Conservation (phyloP, 2,888 invertebrate species). For the Ernsta delagoae region DNA sequence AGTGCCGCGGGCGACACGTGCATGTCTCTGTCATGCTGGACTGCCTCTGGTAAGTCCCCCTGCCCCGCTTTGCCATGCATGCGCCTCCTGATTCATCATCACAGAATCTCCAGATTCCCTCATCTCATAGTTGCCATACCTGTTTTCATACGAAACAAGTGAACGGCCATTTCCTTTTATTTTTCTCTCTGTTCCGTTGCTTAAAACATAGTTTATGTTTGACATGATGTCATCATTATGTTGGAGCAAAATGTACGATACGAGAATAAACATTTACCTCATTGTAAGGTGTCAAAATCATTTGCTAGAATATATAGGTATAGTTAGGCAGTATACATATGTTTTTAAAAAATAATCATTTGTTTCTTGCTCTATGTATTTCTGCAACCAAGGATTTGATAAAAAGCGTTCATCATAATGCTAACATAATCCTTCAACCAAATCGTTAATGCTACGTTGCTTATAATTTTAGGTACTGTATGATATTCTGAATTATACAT, state of each 20-base stretch:
- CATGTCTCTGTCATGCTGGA: constrained; percentile 72
- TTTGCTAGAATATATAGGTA: too few species aligned
- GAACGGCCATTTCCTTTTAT: too few species aligned
- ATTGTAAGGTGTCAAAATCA: background rate
- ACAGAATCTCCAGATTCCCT: background rate
- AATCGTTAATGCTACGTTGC: too few species aligned
- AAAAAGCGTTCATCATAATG: too few species aligned
- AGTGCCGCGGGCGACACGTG: constrained; percentile 64
- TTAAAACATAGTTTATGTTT: background rate
- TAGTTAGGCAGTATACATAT: too few species aligned
- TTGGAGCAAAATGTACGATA: background rate
- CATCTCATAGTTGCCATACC: background rate
- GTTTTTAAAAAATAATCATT: too few species aligned
- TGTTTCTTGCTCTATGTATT: too few species aligned
- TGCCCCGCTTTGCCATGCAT: constrained; percentile 5
- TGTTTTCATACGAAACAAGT: too few species aligned
- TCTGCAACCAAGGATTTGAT: too few species aligned
- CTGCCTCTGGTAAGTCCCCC: constrained; percentile 75
- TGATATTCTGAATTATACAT: too few species aligned
- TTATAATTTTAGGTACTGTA: too few species aligned
- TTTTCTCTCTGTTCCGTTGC: background rate
- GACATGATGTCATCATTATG: constrained; percentile 1
- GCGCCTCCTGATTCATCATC: background rate
- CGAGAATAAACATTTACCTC: background rate
- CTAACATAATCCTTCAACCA: too few species aligned